These are phyloP conservation scores for Drosophila paulistorum DNA, from an alignment of 1,140 invertebrate species.

Conservation along the genomic window DNA sequence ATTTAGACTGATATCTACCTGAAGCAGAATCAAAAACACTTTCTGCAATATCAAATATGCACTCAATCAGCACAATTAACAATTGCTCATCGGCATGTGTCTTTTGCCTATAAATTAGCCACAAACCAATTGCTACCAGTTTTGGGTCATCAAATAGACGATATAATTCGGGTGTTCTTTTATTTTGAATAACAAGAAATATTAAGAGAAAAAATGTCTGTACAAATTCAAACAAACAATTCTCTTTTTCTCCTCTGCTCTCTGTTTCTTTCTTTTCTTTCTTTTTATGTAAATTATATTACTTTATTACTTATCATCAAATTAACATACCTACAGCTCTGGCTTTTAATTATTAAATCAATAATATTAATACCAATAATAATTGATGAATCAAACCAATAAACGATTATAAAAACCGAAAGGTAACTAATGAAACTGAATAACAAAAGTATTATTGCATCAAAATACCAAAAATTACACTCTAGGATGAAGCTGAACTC, in stretches of 20 bases:
- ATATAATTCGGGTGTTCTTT: not conserved
- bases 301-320: slow-evolving; percentile 71
- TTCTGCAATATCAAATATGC: slow-evolving; percentile 9
- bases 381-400: slow-evolving; percentile 61
- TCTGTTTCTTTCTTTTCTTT: slow-evolving; percentile 81
- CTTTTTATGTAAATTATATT: slow-evolving; percentile 70
- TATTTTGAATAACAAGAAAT: slow-evolving; percentile 30
- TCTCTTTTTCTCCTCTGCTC: slow-evolving; percentile 81
- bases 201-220: slow-evolving; percentile 62
- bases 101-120: slow-evolving; percentile 30
- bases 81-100: slow-evolving; percentile 13
- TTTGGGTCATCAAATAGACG: slow-evolving; percentile 23
- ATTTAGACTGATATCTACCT: slow-evolving; percentile 12
- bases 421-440: slow-evolving; percentile 60
- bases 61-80: slow-evolving; percentile 10
- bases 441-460: slow-evolving; percentile 33
- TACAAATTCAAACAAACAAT: slow-evolving; percentile 76
- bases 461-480: slow-evolving; percentile 35
- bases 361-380: slow-evolving; percentile 38
- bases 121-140: slow-evolving; percentile 10
- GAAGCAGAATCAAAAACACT: slow-evolving; percentile 35
- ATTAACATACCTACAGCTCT: slow-evolving; percentile 68
- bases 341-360: slow-evolving; percentile 77
- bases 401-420: slow-evolving; percentile 54
- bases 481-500: slow-evolving; percentile 36